These are phyloP conservation scores for Lapara coniferarum DNA, from an alignment of 2,888 invertebrate species.

Conservation along the genomic window DNA sequence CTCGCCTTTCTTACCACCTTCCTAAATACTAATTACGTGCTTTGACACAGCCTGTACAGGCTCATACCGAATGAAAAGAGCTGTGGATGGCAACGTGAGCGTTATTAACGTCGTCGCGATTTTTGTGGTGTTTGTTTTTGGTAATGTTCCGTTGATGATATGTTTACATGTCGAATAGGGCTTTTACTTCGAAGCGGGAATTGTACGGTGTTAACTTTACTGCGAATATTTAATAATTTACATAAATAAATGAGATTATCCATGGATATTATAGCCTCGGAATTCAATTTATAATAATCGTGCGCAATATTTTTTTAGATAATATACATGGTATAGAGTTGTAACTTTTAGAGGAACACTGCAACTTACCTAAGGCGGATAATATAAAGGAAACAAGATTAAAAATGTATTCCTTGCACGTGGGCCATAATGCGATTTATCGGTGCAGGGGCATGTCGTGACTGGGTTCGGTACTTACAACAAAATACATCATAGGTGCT, in stretches of 20 bases:
- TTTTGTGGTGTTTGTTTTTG: slow-evolving; percentile 66
- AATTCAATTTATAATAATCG: neutral
- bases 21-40: slow-evolving; percentile 84
- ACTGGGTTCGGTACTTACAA: slow-evolving; percentile 65
- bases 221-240: neutral
- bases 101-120: slow-evolving; percentile 72
- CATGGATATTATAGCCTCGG: too few species aligned
- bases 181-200: slow-evolving; percentile 10
- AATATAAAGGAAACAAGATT: slow-evolving; percentile 81
- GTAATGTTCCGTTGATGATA: slow-evolving; percentile 53
- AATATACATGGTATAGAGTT: neutral
- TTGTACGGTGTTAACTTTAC: neutral
- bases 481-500: slow-evolving; percentile 64
- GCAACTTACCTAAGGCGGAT: slow-evolving; percentile 67
- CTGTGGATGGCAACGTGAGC: slow-evolving; percentile 69
- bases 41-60: slow-evolving; percentile 80
- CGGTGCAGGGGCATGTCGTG: slow-evolving; percentile 75
- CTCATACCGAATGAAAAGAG: slow-evolving; percentile 77
- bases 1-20: slow-evolving; percentile 84
- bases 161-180: slow-evolving; percentile 49
- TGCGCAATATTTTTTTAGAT: neutral
- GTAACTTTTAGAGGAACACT: neutral
- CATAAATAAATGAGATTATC: neutral
- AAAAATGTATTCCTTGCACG: slow-evolving; percentile 82
- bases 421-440: slow-evolving; percentile 82